Conservation (phyloP, 2,797 vertebrate species). For the Oreortyx pictus region DNA sequence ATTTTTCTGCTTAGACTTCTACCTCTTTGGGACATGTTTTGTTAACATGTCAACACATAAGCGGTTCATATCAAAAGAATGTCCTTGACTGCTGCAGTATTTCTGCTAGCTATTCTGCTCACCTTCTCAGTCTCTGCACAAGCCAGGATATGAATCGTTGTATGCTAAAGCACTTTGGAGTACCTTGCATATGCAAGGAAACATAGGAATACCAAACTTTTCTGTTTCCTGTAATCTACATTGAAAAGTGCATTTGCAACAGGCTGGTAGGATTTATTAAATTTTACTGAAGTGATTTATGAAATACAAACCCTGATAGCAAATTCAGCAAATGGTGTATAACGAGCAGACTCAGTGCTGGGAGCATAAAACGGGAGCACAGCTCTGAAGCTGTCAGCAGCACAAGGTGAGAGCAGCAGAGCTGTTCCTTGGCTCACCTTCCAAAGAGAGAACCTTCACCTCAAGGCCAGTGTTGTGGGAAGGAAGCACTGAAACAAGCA, state of each 20-base stretch:
- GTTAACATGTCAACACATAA: neutral
- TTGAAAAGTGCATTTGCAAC: neutral
- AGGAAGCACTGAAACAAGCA: neutral
- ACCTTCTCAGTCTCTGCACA: neutral
- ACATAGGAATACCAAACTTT: neutral
- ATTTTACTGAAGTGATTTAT: neutral
- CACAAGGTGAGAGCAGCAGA: fast-evolving
- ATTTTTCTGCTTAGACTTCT: neutral
- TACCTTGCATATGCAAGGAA: neutral
- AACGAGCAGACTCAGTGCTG: neutral
- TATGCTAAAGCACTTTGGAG: fast-evolving
- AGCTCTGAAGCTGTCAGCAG: neutral
- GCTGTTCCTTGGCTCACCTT: neutral
- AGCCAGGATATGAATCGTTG: neutral
- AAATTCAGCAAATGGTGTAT: neutral
- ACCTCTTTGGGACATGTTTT: neutral
- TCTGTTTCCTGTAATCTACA: neutral
- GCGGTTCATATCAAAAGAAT: neutral
- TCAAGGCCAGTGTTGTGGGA: neutral
- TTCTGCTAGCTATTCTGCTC: neutral
- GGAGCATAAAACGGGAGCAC: fast-evolving
- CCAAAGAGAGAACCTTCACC: neutral
- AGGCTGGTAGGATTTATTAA: neutral
- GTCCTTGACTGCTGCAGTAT: neutral
- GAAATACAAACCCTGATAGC: neutral